These are phyloP conservation scores for Apteryx owenii DNA, from an alignment of 2,113 vertebrate genomes.

Conservation along the genomic window DNA sequence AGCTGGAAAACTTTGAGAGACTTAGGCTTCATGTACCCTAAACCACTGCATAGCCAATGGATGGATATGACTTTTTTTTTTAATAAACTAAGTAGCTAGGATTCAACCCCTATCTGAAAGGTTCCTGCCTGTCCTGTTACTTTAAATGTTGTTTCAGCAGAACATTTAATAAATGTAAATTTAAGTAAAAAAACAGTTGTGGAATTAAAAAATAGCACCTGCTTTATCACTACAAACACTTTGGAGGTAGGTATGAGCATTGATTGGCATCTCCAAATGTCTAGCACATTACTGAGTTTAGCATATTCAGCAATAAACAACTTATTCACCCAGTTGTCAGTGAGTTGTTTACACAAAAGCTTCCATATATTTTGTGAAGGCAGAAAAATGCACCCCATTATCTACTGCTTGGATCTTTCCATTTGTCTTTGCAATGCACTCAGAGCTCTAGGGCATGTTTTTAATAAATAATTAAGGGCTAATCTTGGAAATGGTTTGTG, in stretches of 20 bases:
- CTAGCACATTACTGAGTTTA: background rate
- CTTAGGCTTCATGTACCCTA: background rate
- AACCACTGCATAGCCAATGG: background rate
- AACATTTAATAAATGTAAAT: background rate
- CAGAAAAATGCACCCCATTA: conserved; percentile 13
- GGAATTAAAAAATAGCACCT: background rate
- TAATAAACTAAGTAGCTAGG: background rate
- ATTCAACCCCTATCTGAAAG: background rate
- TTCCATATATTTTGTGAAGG: background rate
- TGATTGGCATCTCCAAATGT: background rate
- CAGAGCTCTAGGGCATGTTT: conserved; percentile 1
- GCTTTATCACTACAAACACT: background rate
- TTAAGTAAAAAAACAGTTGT: background rate
- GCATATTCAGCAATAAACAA: background rate
- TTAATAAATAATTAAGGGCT: conserved; percentile 60
- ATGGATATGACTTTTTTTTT: background rate
- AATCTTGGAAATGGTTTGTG: conserved; percentile 11
- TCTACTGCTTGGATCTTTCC: background rate
- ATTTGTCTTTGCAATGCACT: conserved; percentile 20
- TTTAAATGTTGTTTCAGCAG: background rate
- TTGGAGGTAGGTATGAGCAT: background rate
- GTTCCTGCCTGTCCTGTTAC: background rate
- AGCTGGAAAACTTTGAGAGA: background rate
- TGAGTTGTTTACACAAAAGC: background rate
- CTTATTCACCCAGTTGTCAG: background rate